Percentiles rank a stretch among this genome's conserved stretches.
Conservation (phyloP, 2,888 invertebrate species). For the Tigriopus californicus region DNA sequence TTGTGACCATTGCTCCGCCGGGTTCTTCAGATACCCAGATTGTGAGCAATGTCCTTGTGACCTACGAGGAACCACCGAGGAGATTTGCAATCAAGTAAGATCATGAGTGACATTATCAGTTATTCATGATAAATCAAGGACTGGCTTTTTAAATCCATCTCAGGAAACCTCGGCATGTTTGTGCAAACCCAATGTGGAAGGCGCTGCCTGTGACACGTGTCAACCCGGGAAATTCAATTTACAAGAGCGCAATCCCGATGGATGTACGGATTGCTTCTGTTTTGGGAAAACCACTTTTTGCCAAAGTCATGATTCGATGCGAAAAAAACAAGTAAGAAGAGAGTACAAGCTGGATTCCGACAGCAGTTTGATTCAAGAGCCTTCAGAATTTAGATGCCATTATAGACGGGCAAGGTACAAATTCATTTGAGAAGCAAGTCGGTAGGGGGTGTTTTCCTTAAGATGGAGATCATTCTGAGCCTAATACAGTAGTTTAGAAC, state of each 20-base stretch:
- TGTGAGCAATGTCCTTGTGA: conserved; percentile 70
- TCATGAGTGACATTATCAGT: too few relatives aligned
- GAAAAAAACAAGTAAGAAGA: not conserved
- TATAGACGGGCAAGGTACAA: too few relatives aligned
- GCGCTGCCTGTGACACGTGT: conserved; percentile 63
- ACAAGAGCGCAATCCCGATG: conserved; percentile 58
- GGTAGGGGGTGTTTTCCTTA: too few relatives aligned
- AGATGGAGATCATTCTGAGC: too few relatives aligned
- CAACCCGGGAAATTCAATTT: conserved; percentile 76
- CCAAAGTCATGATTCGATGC: not conserved
- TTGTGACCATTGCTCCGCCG: conserved; percentile 69
- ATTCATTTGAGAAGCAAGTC: too few relatives aligned
- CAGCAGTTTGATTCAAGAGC: too few relatives aligned
- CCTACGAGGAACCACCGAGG: conserved; percentile 55
- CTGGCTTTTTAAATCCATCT: conserved; percentile 12
- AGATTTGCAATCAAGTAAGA: conserved; percentile 59
- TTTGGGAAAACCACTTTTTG: conserved; percentile 63
- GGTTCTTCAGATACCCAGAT: conserved; percentile 67
- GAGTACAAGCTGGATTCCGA: not conserved
- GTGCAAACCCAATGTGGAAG: conserved; percentile 60
- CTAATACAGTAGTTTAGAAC: too few relatives aligned
- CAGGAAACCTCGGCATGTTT: conserved; percentile 44
- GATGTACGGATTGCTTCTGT: conserved; percentile 93
- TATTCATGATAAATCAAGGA: not conserved
- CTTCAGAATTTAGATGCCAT: too few relatives aligned